Evolutionary conservation across 2,888 invertebrate genomes (phyloP).

Genomic region (Orthosia gothica): DNA sequence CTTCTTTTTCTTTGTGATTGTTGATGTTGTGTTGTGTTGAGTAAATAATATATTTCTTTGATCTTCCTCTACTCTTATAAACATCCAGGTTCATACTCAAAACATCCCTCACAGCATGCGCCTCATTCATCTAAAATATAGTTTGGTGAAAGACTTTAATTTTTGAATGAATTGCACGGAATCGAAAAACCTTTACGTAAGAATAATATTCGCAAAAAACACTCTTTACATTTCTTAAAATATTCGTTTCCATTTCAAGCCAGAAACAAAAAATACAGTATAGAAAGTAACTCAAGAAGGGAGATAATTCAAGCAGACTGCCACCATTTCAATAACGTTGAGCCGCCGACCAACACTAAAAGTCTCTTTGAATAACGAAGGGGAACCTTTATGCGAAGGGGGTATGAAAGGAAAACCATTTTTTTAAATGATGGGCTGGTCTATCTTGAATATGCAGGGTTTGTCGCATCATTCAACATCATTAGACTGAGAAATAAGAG

Average conservation of each 20-base stretch:
- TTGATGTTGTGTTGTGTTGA: too few species aligned
- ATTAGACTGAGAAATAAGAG: constrained; percentile 85
- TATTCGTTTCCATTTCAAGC: constrained; percentile 23
- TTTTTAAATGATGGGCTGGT: constrained; percentile 85
- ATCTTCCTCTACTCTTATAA: too few species aligned
- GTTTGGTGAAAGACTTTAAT: too few species aligned
- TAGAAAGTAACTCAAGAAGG: constrained; percentile 66
- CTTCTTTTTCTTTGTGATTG: too few species aligned
- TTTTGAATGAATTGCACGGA: too few species aligned
- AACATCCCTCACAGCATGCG: too few species aligned
- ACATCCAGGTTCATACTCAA: too few species aligned
- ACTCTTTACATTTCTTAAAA: constrained; percentile 6
- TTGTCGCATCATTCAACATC: constrained; percentile 88
- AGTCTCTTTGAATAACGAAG: constrained; percentile 86
- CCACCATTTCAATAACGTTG: constrained; percentile 75
- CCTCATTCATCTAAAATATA: too few species aligned
- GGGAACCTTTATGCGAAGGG: constrained; percentile 85
- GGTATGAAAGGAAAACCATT: constrained; percentile 86
- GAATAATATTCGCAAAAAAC: background rate
- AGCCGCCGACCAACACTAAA: constrained; percentile 80
- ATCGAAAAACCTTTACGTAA: background rate
- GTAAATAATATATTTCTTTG: too few species aligned
- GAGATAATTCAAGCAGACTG: constrained; percentile 75
- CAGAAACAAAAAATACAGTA: constrained; percentile 40
- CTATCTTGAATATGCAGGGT: constrained; percentile 86